Percentiles rank a stretch among this genome's conserved stretches.
Evolutionary conservation across 37 sponge, comb jelly and placozoan species (phyloP).

Genomic region (Tethya wilhelma): DNA sequence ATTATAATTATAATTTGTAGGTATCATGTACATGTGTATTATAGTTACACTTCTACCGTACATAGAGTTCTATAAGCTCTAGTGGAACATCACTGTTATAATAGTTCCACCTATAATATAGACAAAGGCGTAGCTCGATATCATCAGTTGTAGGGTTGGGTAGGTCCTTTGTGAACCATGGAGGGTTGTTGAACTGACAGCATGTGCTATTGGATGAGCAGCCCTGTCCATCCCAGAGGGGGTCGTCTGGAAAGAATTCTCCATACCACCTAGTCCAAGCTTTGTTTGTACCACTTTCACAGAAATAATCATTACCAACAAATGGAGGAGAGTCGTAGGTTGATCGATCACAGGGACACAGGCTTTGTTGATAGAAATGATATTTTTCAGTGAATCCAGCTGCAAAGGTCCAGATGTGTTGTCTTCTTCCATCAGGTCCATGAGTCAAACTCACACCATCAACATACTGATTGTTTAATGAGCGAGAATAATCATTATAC

Average conservation of each 20-base stretch:
- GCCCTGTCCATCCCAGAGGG: slow-evolving; percentile 57
- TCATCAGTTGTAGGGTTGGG: slow-evolving; percentile 37
- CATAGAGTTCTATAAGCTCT: neutral
- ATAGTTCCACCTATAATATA: neutral
- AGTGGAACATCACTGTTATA: neutral
- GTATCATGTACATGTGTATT: no score
- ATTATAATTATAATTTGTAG: no score
- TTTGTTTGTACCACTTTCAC: slow-evolving; percentile 16
- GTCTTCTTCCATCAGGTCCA: slow-evolving; percentile 16
- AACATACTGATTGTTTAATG: slow-evolving; percentile 8
- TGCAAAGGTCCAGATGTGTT: slow-evolving; percentile 60
- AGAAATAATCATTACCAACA: slow-evolving; percentile 40
- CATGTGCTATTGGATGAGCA: slow-evolving; percentile 44
- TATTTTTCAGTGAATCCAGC: slow-evolving; percentile 14
- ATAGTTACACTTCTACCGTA: no score
- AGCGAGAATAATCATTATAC: no score
- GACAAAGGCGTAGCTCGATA: slow-evolving; percentile 46
- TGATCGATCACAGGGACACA: neutral
- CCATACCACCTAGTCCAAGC: neutral
- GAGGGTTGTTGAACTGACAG: slow-evolving; percentile 31
- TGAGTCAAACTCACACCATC: slow-evolving; percentile 50
- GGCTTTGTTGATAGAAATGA: neutral
- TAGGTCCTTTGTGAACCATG: slow-evolving; percentile 49
- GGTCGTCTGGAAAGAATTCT: slow-evolving; percentile 29
- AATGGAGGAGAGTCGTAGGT: neutral